Evolutionary conservation across 2,113 vertebrate species (phyloP).

Genomic region (Pterocles orientalis): DNA sequence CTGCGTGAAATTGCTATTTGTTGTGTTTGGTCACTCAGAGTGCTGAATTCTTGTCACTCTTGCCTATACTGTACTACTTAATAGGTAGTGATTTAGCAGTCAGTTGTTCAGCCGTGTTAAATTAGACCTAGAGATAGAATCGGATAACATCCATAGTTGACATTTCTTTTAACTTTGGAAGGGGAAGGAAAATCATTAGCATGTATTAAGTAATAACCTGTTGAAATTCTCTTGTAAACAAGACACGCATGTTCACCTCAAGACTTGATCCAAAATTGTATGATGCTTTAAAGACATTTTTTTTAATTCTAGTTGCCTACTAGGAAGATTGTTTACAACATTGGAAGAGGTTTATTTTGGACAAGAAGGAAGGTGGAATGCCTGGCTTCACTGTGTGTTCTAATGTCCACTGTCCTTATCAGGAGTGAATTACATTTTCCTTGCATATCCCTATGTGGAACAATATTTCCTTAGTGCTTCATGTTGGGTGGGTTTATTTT

Average conservation of each 20-base stretch:
- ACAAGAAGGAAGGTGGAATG: neutral
- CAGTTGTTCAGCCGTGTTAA: neutral
- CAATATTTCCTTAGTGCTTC: neutral
- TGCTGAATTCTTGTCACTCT: neutral
- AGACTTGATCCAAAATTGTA: neutral
- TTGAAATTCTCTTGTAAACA: neutral
- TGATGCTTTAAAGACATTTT: neutral
- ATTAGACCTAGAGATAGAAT: neutral
- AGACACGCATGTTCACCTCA: neutral
- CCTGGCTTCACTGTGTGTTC: neutral
- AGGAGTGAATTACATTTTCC: neutral
- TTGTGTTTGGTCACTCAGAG: neutral
- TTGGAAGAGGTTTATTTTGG: neutral
- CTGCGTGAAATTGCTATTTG: neutral
- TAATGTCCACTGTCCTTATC: neutral
- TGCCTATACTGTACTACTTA: neutral
- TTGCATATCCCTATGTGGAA: neutral
- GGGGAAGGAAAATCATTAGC: neutral
- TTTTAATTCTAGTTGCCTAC: neutral
- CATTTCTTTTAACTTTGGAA: neutral
- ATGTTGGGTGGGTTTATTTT: neutral
- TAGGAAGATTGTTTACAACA: neutral
- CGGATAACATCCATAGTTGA: neutral
- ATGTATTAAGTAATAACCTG: neutral
- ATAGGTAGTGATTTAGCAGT: neutral